A percentile compares a stretch with the other conserved stretches of the same genome.
Evolutionary conservation across 1,140 invertebrate species (phyloP).

Genomic region (Arctopsyche grandis): DNA sequence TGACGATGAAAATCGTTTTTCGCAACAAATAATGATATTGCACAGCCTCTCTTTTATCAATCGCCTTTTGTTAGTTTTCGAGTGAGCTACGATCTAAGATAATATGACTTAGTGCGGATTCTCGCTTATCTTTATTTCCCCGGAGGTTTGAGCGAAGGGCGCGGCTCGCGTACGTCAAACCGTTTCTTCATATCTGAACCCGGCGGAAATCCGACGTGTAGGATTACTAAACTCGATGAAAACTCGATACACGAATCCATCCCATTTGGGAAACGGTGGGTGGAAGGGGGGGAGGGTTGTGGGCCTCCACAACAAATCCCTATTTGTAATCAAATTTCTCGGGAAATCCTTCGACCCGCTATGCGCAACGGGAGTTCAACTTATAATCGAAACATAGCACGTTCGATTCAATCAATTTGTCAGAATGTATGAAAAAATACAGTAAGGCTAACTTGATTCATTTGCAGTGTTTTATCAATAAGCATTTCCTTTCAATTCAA

Average conservation of each 20-base stretch:
- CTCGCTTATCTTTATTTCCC: slow-evolving; percentile 36
- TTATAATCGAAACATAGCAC: too few species aligned
- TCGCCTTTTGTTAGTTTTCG: background rate
- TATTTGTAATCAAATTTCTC: slow-evolving; percentile 38
- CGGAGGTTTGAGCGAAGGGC: background rate
- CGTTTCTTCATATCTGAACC: slow-evolving; percentile 6
- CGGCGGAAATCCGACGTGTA: background rate
- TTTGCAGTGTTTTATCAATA: too few species aligned
- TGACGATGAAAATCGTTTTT: too few species aligned
- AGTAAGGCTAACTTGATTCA: too few species aligned
- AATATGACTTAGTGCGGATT: slow-evolving; percentile 35
- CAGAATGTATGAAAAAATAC: too few species aligned
- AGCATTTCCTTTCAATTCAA: too few species aligned
- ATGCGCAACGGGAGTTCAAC: too few species aligned
- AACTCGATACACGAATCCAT: slow-evolving; percentile 15
- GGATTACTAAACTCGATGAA: slow-evolving; percentile 35
- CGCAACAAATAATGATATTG: too few species aligned
- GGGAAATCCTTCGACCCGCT: background rate
- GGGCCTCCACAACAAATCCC: slow-evolving; percentile 12
- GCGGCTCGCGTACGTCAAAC: background rate
- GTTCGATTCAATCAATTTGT: too few species aligned
- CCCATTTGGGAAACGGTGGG: background rate
- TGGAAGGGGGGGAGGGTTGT: too few species aligned
- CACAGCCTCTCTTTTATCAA: background rate
- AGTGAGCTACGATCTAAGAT: background rate